Evolutionary conservation across 2,113 vertebrate species (phyloP).

Genomic region (Lycaon pictus): DNA sequence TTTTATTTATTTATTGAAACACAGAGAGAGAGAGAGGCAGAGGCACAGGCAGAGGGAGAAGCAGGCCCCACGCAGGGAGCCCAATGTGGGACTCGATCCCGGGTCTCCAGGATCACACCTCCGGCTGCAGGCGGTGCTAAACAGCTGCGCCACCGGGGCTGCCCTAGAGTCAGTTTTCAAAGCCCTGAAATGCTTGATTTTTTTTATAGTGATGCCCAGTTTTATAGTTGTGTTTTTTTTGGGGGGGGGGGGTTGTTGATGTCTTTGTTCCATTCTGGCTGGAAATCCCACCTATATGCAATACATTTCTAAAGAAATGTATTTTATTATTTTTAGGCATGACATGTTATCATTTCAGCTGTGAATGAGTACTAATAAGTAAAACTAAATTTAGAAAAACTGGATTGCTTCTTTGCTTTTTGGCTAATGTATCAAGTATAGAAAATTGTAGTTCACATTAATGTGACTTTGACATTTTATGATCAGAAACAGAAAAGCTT

Average conservation of each 20-base stretch:
- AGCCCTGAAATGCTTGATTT: not conserved
- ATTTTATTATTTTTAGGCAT: conserved; percentile 42
- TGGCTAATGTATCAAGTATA: not conserved
- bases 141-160: no score
- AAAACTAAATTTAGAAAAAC: conserved; percentile 52
- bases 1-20: no score
- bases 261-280: not conserved
- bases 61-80: no score
- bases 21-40: no score
- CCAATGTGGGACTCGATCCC: no score
- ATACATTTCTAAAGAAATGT: not conserved
- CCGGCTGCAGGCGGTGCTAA: no score
- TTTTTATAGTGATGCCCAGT: not conserved
- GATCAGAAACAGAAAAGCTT: conserved; percentile 32
- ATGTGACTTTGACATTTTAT: conserved; percentile 41
- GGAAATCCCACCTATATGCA: not conserved
- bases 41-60: no score
- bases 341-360: not conserved
- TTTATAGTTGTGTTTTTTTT: not conserved
- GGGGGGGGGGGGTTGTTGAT: not conserved
- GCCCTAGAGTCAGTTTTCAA: not conserved
- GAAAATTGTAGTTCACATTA: not conserved
- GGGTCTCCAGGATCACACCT: no score
- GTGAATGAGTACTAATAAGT: conserved; percentile 17
- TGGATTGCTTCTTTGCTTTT: not conserved